These are phyloP conservation scores for Abrostola triplasia DNA, from an alignment of 2,888 invertebrate species.

Conservation along the genomic window DNA sequence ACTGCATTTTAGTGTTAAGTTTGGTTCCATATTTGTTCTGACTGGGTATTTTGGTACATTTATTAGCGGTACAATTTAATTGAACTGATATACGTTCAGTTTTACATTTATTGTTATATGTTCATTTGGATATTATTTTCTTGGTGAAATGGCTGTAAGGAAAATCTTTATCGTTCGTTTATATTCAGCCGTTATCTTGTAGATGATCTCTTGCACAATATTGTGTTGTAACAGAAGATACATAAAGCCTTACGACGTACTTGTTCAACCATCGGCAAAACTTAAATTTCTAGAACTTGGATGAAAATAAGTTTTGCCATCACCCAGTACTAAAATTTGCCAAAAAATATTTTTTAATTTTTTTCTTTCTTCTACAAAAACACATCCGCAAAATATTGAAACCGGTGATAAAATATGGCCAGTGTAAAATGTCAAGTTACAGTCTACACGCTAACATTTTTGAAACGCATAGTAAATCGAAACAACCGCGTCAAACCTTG, in stretches of 20 bases:
- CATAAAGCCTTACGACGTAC: no score
- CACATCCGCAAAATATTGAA: no score
- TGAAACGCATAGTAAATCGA: not conserved
- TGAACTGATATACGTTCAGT: conserved; percentile 16
- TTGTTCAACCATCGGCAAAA: no score
- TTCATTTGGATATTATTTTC: conserved; percentile 17
- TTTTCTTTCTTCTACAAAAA: no score
- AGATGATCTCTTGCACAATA: not conserved
- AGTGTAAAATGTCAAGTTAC: not conserved
- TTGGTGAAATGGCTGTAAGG: conserved; percentile 11
- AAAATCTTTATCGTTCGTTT: not conserved
- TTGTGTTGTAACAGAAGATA: not conserved
- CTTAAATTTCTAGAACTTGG: no score
- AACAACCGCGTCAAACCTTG: conserved; percentile 9
- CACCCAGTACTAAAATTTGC: no score
- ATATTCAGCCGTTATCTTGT: not conserved
- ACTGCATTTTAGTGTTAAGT: conserved; percentile 56
- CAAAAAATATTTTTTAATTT: no score
- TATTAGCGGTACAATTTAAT: conserved; percentile 47
- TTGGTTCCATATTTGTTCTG: conserved; percentile 54
- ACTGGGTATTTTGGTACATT: conserved; percentile 45
- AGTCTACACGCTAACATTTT: conserved; percentile 5
- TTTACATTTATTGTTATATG: conserved; percentile 30
- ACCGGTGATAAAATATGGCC: not conserved
- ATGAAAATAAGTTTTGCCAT: no score